Conservation (phyloP, 2,888 invertebrate genomes). For the Heliconius charithonia region DNA sequence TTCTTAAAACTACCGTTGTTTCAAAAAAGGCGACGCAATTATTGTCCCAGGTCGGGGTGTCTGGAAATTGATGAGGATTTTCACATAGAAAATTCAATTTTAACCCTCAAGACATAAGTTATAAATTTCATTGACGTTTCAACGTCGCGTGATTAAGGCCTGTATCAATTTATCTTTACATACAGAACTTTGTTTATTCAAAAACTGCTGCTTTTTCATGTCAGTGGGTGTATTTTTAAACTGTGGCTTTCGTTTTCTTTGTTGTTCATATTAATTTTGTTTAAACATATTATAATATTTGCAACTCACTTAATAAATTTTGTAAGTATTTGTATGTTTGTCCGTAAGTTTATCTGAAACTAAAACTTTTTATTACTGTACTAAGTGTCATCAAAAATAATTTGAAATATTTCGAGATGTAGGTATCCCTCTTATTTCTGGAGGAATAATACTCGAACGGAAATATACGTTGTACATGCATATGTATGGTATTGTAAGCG, state of each 20-base stretch:
- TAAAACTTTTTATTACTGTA: too few species aligned
- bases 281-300: background rate
- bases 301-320: background rate
- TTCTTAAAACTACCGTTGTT: slow-evolving; percentile 36
- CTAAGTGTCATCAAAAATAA: too few species aligned
- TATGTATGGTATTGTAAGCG: too few species aligned
- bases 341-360: too few species aligned
- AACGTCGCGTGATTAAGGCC: slow-evolving; percentile 29
- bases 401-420: too few species aligned
- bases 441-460: too few species aligned
- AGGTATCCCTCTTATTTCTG: too few species aligned
- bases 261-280: background rate
- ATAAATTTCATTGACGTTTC: background rate
- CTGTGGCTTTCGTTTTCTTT: slow-evolving; percentile 17
- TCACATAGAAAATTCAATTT: slow-evolving; percentile 24
- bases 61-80: slow-evolving; percentile 24
- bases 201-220: slow-evolving; percentile 23
- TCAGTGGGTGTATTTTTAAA: slow-evolving; percentile 17
- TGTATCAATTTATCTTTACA: slow-evolving; percentile 35
- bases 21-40: slow-evolving; percentile 40
- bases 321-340: too few species aligned
- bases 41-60: slow-evolving; percentile 47
- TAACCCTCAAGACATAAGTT: background rate
- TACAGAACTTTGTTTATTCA: slow-evolving; percentile 28
- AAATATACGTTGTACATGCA: too few species aligned